Evolutionary conservation across 2,797 vertebrate genomes (phyloP), one percentile per base, ranked within the genome.

Genomic region (Pangasius sanitwongsei): DNA sequence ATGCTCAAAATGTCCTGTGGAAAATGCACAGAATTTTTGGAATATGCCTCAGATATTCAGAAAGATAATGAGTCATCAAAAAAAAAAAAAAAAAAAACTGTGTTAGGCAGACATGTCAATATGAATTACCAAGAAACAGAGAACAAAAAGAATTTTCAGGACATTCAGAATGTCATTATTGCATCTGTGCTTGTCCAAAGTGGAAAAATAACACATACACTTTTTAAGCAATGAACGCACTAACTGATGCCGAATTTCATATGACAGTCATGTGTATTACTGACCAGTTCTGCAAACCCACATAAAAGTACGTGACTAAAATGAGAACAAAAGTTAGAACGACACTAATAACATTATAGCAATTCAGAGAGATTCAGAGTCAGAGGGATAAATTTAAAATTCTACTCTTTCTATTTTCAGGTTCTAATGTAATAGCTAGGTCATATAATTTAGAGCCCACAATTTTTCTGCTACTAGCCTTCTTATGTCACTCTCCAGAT

Each of bases 41-140:
- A 86, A 41, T 41, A 55, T n/a, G 37, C 28, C 6, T 59, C 37
- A 81, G 13, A 57, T 74, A n/a, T 65, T 86, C 61, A 85, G 69
- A 50, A 70, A 87, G 65, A 44, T 67, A 85, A 63, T 67, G 61
- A 78, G 83, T 88, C 61, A 44, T 44, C 12, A 88, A n/a, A 8
- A 61, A 88, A 20, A 88, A 37, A 8, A n/a, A 50, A 85, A 20
- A 88, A n/a, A 8, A 61, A 88, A 20, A 53, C 55, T 37, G 8
- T 61, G 34, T 16, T 9, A 81, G 15, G 25, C 41, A 72, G 11
- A 48, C 78, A 34, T 72, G 48, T 89, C 50, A 80, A 9, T 1
- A 84, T 25, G 3, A 3, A 75, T 83, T 75, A 6, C 25, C 23
- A 83, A 77, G 37, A 75, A 83, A 77, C 20, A 53, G 2, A 63